Evolutionary conservation across 2,888 invertebrate genomes (phyloP).

Genomic region (Crematogaster levior): DNA sequence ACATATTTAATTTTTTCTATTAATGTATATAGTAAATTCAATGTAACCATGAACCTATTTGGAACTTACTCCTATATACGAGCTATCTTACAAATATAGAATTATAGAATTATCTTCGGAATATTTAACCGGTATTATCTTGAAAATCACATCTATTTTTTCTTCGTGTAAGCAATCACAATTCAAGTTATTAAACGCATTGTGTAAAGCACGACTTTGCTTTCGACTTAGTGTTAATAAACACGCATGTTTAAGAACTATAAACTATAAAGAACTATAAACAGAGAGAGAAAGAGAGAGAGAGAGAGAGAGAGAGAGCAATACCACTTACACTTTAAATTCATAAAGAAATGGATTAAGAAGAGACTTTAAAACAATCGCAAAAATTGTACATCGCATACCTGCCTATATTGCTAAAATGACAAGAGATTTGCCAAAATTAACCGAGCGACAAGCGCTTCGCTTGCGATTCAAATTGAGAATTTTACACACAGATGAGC

Average conservation of each 20-base stretch:
- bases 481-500: conserved; percentile 47
- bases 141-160: neutral
- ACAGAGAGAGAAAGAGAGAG: too few relatives aligned
- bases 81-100: neutral
- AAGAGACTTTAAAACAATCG: neutral
- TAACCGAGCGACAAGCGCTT: conserved; percentile 6
- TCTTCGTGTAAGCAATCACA: conserved; percentile 1
- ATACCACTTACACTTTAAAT: neutral
- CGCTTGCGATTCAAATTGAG: conserved; percentile 24
- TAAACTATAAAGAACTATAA: too few relatives aligned
- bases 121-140: conserved; percentile 27
- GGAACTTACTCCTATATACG: neutral
- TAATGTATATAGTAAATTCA: too few relatives aligned
- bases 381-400: neutral
- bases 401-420: neutral
- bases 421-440: neutral
- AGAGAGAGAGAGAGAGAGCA: too few relatives aligned
- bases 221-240: neutral
- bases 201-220: neutral
- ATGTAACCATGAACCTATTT: neutral
- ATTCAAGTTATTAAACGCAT: conserved; percentile 35
- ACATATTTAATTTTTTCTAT: neutral
- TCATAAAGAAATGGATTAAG: neutral
- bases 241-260: neutral
- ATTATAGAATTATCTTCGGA: neutral